phyloP scores from a whole-genome alignment of 2,888 invertebrate species.

The Amblyteles armatorius region DNA sequence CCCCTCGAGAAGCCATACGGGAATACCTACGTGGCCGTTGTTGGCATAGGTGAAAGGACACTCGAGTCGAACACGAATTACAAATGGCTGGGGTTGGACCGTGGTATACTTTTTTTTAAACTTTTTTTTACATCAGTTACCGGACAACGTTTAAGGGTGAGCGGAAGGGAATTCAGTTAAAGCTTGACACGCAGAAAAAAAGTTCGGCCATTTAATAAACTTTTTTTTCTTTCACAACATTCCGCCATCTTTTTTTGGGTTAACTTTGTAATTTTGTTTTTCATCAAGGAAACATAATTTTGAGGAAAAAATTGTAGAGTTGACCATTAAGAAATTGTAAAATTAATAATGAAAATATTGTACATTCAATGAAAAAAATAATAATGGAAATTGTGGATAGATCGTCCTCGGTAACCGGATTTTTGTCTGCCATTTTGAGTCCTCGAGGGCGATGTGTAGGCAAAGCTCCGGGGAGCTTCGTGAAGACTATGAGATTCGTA shows the following conservation, averaged over 20 bases:
- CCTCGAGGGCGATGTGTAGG: neutral
- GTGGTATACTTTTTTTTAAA: neutral
- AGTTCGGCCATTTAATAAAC: neutral
- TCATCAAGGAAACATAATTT: neutral
- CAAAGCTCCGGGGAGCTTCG: slow-evolving; percentile 41
- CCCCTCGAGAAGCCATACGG: neutral
- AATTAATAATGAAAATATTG: neutral
- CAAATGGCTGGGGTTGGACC: slow-evolving; percentile 28
- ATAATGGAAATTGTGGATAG: neutral
- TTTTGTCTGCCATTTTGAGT: neutral
- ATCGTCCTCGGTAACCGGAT: neutral
- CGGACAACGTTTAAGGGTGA: slow-evolving; percentile 1
- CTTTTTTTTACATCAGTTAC: slow-evolving; percentile 9
- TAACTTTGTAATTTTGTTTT: neutral
- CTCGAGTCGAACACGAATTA: slow-evolving; percentile 25
- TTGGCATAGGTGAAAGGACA: slow-evolving; percentile 5
- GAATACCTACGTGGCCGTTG: neutral
- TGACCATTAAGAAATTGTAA: neutral
- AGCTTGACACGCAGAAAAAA: neutral
- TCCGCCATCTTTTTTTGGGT: neutral
- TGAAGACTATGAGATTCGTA: slow-evolving; percentile 19
- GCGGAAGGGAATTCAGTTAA: neutral
- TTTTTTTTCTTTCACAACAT: neutral
- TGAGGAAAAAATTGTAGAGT: neutral
- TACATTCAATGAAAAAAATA: neutral